Percentiles rank a stretch among this genome's conserved stretches.
phyloP scores from a whole-genome alignment of 1,140 invertebrate genomes.

The Drosophila parvula region DNA sequence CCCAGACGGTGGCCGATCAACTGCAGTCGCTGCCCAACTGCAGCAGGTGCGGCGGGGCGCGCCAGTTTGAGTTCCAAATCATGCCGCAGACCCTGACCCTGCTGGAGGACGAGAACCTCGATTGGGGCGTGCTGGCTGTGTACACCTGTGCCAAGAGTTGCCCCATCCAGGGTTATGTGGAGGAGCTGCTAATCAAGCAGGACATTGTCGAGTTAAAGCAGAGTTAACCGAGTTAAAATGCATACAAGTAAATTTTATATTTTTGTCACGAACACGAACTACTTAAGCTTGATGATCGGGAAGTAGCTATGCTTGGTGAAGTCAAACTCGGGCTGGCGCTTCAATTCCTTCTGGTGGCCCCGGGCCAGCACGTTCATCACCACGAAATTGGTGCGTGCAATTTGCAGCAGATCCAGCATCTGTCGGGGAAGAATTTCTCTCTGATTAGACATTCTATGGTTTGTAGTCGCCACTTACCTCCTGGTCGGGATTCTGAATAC shows the following conservation, averaged over 20 bases:
- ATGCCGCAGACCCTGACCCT: slow-evolving; percentile 95
- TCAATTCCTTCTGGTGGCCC: slow-evolving; percentile 94
- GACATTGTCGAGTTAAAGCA: slow-evolving; percentile 86
- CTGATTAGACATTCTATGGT: neutral
- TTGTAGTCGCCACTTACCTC: slow-evolving; percentile 87
- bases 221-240: slow-evolving; percentile 31
- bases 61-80: slow-evolving; percentile 97
- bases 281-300: slow-evolving; percentile 92
- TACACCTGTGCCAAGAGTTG: slow-evolving; percentile 95
- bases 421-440: slow-evolving; percentile 83
- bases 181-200: slow-evolving; percentile 95
- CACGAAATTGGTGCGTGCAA: slow-evolving; percentile 97
- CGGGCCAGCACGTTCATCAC: slow-evolving; percentile 95
- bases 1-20: slow-evolving; percentile 76
- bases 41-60: slow-evolving; percentile 88
- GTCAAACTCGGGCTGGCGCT: slow-evolving; percentile 94
- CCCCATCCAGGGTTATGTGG: slow-evolving; percentile 86
- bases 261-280: slow-evolving; percentile 46
- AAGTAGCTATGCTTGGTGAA: slow-evolving; percentile 95
- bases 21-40: slow-evolving; percentile 89
- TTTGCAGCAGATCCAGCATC: slow-evolving; percentile 92
- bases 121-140: slow-evolving; percentile 94
- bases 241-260: slow-evolving; percentile 65
- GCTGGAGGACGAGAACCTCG: slow-evolving; percentile 90
- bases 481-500: slow-evolving; percentile 89